phyloP scores from a whole-genome alignment of 35 echinoderm and acorn worm species.

The Anneissia japonica region DNA sequence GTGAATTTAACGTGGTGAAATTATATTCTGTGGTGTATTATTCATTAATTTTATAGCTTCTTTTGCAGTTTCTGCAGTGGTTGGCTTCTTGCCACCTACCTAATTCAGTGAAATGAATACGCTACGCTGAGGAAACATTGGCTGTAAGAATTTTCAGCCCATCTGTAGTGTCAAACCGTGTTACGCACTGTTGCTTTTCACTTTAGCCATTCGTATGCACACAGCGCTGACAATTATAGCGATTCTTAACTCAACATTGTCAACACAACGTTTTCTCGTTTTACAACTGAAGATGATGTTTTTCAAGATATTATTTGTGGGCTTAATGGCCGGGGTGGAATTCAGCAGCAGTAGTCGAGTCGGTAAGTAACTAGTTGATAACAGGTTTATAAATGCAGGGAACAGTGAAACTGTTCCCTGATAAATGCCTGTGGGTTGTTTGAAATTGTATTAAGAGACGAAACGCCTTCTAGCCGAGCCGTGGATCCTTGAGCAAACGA shows the following conservation, averaged over 20 bases:
- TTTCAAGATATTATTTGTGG: neutral
- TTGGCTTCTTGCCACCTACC: neutral
- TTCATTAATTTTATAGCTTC: neutral
- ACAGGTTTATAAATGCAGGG: too few species aligned
- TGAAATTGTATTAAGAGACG: too few species aligned
- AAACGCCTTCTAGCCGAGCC: too few species aligned
- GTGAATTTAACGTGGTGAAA: neutral
- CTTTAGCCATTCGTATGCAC: neutral
- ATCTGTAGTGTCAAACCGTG: neutral
- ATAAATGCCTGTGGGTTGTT: too few species aligned
- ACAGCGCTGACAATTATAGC: neutral
- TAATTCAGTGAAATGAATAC: neutral
- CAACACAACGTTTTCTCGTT: neutral
- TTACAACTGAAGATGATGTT: neutral
- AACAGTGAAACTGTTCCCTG: too few species aligned
- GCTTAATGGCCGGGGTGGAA: neutral
- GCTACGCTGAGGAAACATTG: neutral
- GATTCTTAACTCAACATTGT: neutral
- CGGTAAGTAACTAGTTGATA: neutral
- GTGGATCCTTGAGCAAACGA: too few species aligned
- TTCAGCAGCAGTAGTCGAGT: neutral
- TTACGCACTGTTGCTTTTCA: neutral
- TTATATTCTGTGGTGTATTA: neutral
- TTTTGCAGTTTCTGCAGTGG: neutral
- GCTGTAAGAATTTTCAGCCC: neutral